Conservation (phyloP, 2,797 vertebrate species). For the Typhlichthys eigenmanni region DNA sequence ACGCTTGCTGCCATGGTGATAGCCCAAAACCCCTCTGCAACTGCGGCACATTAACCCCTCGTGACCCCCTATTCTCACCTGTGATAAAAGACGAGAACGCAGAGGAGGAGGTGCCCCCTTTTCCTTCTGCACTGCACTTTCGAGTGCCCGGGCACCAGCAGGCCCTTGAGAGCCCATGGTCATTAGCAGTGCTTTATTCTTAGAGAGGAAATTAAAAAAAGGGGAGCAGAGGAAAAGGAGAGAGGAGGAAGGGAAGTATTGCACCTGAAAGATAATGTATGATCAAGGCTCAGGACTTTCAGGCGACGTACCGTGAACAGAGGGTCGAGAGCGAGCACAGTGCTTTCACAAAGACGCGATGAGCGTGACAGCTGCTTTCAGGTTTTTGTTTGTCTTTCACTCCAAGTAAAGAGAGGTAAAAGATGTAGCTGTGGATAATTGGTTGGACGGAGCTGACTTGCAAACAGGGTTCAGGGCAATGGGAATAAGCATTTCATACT, state of each 20-base stretch:
- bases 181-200: slow-evolving; percentile 84
- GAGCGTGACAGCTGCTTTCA: slow-evolving; percentile 70
- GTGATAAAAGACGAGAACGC: slow-evolving; percentile 79
- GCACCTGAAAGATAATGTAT: slow-evolving; percentile 68
- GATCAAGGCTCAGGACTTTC: slow-evolving; percentile 69
- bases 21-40: slow-evolving; percentile 75
- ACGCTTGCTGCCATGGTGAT: slow-evolving; percentile 72
- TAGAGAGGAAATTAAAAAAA: slow-evolving; percentile 51
- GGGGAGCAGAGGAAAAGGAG: slow-evolving; percentile 45
- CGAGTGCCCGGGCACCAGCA: slow-evolving; percentile 79
- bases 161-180: slow-evolving; percentile 75
- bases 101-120: slow-evolving; percentile 61
- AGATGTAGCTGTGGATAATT: slow-evolving; percentile 63
- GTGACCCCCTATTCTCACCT: slow-evolving; percentile 85
- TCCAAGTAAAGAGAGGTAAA: slow-evolving; percentile 61
- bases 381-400: slow-evolving; percentile 72
- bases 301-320: slow-evolving; percentile 63
- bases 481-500: slow-evolving; percentile 60
- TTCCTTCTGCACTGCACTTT: slow-evolving; percentile 63
- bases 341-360: slow-evolving; percentile 56
- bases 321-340: slow-evolving; percentile 55
- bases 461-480: slow-evolving; percentile 58
- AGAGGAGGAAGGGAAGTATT: slow-evolving; percentile 64
- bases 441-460: slow-evolving; percentile 68
- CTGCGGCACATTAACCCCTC: slow-evolving; percentile 84